phyloP scores from a whole-genome alignment of 1,140 invertebrate species.

The Meloidogyne chitwoodi region DNA sequence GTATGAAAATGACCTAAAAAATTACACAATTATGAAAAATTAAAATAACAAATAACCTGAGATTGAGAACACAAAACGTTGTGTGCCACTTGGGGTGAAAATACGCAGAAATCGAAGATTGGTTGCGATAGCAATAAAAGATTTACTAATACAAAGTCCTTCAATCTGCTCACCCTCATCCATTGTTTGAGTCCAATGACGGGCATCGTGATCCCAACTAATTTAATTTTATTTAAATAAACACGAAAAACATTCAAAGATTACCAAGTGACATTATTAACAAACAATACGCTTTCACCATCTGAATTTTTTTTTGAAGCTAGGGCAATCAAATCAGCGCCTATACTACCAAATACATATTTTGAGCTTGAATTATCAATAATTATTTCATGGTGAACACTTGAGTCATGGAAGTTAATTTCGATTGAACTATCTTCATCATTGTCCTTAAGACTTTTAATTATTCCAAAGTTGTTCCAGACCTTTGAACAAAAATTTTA shows the following conservation, averaged over 20 bases:
- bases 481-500: constrained; percentile 1
- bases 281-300: constrained; percentile 11
- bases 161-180: constrained; percentile 10
- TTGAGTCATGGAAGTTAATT: constrained; percentile 25
- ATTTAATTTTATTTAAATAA: neutral
- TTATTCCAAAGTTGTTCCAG: constrained; percentile 24
- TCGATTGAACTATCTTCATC: constrained; percentile 24
- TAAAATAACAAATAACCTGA: neutral
- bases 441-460: constrained; percentile 14
- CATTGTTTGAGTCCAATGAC: constrained; percentile 20
- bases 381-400: constrained; percentile 25
- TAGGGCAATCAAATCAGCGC: constrained; percentile 17
- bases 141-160: constrained; percentile 7
- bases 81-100: constrained; percentile 25
- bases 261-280: neutral
- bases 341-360: constrained; percentile 21
- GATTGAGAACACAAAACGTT: constrained; percentile 16
- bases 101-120: constrained; percentile 20
- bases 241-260: neutral
- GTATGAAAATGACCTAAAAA: constrained; percentile 16
- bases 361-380: constrained; percentile 23
- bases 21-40: neutral
- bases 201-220: constrained; percentile 21
- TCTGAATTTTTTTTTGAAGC: constrained; percentile 20
- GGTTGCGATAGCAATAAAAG: constrained; percentile 24